phyloP scores from a whole-genome alignment of 2,113 vertebrate species.

The Eretmochelys imbricata region DNA sequence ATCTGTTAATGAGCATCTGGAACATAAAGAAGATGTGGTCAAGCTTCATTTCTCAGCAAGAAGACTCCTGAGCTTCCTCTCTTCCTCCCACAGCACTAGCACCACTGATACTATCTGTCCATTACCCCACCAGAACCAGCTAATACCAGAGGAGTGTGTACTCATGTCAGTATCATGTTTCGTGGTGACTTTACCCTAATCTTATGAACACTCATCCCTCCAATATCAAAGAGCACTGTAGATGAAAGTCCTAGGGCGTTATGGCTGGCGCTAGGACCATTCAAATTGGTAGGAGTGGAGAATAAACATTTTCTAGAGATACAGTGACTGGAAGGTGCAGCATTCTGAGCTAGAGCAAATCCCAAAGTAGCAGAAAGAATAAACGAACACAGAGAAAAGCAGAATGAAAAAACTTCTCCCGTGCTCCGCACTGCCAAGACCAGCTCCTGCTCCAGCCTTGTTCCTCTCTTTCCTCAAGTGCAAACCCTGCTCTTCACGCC shows the following conservation, averaged over 20 bases:
- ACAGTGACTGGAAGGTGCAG: not conserved
- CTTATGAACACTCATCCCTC: not conserved
- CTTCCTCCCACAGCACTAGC: not conserved
- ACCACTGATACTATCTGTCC: not conserved
- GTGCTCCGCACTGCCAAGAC: not conserved
- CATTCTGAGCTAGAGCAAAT: not conserved
- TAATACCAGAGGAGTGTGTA: not conserved
- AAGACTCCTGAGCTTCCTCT: not conserved
- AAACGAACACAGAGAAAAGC: constrained; percentile 1
- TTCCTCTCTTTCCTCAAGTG: not conserved
- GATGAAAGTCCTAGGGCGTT: not conserved
- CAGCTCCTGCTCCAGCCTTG: not conserved
- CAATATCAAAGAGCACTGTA: too few species aligned
- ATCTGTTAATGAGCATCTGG: not conserved
- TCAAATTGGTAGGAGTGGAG: not conserved
- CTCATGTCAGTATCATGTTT: not conserved
- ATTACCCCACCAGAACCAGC: not conserved
- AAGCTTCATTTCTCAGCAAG: not conserved
- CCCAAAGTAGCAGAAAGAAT: not conserved
- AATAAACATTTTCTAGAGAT: not conserved
- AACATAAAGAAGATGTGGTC: constrained; percentile 17
- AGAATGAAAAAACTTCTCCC: not conserved
- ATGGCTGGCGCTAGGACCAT: not conserved
- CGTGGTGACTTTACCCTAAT: not conserved
- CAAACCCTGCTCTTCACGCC: not conserved